Conservation (phyloP, 1,140 invertebrate species). For the Dinothrombium tinctorium region DNA sequence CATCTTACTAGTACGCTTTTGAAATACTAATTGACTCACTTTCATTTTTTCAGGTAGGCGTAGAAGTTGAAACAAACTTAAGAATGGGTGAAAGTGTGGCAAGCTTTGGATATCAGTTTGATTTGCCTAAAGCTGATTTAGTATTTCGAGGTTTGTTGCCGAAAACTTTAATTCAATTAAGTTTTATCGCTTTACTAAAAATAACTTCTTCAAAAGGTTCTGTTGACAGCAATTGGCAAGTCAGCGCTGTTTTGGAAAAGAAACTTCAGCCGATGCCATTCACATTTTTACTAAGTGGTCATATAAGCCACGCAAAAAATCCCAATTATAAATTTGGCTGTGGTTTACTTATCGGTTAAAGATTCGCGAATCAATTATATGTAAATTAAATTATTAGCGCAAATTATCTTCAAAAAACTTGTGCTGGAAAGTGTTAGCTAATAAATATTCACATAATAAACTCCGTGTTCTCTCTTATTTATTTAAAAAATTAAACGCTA, state of each 20-base stretch:
- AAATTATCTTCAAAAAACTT: too few species aligned
- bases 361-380: too few species aligned
- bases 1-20: background rate
- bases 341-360: slow-evolving; percentile 2
- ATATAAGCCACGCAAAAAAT: slow-evolving; percentile 62
- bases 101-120: slow-evolving; percentile 81
- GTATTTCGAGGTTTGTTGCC: slow-evolving; percentile 53
- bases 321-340: slow-evolving; percentile 5
- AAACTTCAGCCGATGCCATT: slow-evolving; percentile 76
- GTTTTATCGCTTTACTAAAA: background rate
- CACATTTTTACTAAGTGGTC: slow-evolving; percentile 68
- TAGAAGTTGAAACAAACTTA: slow-evolving; percentile 43
- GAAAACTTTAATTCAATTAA: slow-evolving; percentile 3
- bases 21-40: background rate
- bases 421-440: too few species aligned
- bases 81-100: slow-evolving; percentile 71
- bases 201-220: slow-evolving; percentile 35
- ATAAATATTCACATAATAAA: too few species aligned
- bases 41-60: slow-evolving; percentile 24
- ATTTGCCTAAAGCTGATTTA: slow-evolving; percentile 82
- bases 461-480: too few species aligned
- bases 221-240: slow-evolving; percentile 83
- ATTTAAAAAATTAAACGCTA: too few species aligned
- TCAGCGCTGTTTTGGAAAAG: slow-evolving; percentile 81
- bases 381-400: too few species aligned